These are phyloP conservation scores for Ctenopoma multispine DNA, from an alignment of 2,797 vertebrate genomes.

Conservation along the genomic window DNA sequence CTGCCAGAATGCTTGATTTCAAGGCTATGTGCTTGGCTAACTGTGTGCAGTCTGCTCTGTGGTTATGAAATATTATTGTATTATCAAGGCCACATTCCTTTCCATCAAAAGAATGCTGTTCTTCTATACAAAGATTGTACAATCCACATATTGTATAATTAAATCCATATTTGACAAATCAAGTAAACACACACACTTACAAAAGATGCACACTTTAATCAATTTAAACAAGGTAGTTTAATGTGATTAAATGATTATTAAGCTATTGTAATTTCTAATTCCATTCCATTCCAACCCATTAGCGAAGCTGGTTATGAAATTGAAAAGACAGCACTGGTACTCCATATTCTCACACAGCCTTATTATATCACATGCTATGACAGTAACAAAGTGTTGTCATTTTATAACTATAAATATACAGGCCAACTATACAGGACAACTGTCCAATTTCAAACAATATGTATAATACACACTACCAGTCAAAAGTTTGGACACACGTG, in stretches of 20 bases:
- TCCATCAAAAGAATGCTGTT: slow-evolving; percentile 30
- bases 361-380: too few relatives aligned
- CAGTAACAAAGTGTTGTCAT: too few relatives aligned
- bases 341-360: too few relatives aligned
- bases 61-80: slow-evolving; percentile 63
- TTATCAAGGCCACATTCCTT: slow-evolving; percentile 52
- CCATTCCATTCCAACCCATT: too few relatives aligned
- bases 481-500: too few relatives aligned
- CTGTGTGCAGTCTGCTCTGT: slow-evolving; percentile 58
- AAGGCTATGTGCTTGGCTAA: slow-evolving; percentile 64
- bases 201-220: background rate
- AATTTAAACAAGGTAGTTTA: background rate
- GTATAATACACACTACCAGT: too few relatives aligned
- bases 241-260: background rate
- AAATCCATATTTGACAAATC: slow-evolving; percentile 21
- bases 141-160: slow-evolving; percentile 21
- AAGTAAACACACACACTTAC: background rate
- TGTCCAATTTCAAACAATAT: too few relatives aligned
- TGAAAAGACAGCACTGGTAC: too few relatives aligned
- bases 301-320: too few relatives aligned
- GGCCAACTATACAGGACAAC: too few relatives aligned
- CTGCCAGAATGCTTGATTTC: slow-evolving; percentile 61
- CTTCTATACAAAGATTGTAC: slow-evolving; percentile 28
- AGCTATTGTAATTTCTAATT: too few relatives aligned
- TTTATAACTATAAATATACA: too few relatives aligned